A percentile compares a stretch with the other conserved stretches of the same genome.
phyloP scores from a whole-genome alignment of 2,888 invertebrate genomes.

The Drosophila maculinotata region DNA sequence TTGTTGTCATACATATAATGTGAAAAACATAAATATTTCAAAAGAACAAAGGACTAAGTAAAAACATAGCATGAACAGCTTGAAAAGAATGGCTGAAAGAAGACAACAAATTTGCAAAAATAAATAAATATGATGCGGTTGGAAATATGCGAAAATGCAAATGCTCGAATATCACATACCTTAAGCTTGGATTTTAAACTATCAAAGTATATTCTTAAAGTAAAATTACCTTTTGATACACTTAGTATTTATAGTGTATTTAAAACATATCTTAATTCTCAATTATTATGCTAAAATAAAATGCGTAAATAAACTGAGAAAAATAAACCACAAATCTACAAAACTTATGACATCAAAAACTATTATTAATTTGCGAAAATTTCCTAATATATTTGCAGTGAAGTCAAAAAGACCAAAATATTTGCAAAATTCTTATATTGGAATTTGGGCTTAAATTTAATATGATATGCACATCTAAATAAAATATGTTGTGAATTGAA shows the following conservation, averaged over 20 bases:
- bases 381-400: neutral
- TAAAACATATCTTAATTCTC: too few relatives aligned
- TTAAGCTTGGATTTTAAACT: neutral
- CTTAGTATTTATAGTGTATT: too few relatives aligned
- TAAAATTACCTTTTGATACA: too few relatives aligned
- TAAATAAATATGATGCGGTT: slow-evolving; percentile 41
- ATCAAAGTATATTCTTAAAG: too few relatives aligned
- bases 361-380: neutral
- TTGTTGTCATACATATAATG: slow-evolving; percentile 58
- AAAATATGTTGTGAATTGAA: slow-evolving; percentile 4
- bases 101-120: slow-evolving; percentile 34
- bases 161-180: slow-evolving; percentile 26
- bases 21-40: slow-evolving; percentile 64
- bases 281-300: too few relatives aligned
- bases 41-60: slow-evolving; percentile 58
- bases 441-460: neutral
- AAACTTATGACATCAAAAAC: neutral
- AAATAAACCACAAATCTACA: neutral
- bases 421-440: neutral
- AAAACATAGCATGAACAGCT: slow-evolving; percentile 42
- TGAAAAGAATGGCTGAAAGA: slow-evolving; percentile 27
- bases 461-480: neutral
- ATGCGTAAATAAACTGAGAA: too few relatives aligned
- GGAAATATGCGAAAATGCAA: neutral
- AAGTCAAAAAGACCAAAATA: neutral